Evolutionary conservation across 2,113 vertebrate genomes (phyloP), one percentile per base, ranked within the genome.

Genomic region (Bubo scandiacus): DNA sequence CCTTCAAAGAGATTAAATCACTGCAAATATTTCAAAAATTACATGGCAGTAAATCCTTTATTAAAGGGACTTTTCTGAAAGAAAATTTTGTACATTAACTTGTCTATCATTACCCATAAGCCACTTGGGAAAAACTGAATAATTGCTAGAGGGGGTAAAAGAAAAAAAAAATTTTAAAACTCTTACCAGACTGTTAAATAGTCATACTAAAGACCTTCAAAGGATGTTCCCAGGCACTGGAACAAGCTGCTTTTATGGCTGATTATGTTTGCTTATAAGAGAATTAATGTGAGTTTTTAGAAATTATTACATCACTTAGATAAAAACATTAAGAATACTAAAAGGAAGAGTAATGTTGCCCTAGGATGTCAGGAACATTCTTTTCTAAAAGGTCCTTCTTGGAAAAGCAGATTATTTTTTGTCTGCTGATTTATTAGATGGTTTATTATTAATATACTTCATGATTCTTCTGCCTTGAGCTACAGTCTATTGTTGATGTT

Each of bases 161-260:
- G 68, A 17, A 61, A 80, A 81, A 92, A 68, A 59, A 17, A 26
- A 11, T 9, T 81, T 88, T 67, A 67, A 87, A 92, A 86, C 38
- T 59, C 59, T 59, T 74, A 66, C 22, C 34, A 78, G 55, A 49
- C 47, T 9, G 1, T 90, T 94, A 91, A 94, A 59, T 29, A 88
- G 21, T 82, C 59, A 47, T 2, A 32, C 22, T 58, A 52, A 86
- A 86, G 63, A 81, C 42, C 55, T 91, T 94, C 80, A 88, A 93
- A 95, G 40, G 18, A 52, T 71, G 43, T 86, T 97, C 19, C 29
- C 26, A 78, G 23, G 23, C 63, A 86, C 34, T 72, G 82, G 72
- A 92, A 90, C 72, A 83, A 71, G n/a, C 18, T 86, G 55, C 22
- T 95, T 96, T 88, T 90, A 71, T 74, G 47, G 51, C 34, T 94